A percentile compares a stretch with the other conserved stretches of the same genome.
Conservation (phyloP, 1,140 invertebrate species). For the Andricus grossulariae region DNA sequence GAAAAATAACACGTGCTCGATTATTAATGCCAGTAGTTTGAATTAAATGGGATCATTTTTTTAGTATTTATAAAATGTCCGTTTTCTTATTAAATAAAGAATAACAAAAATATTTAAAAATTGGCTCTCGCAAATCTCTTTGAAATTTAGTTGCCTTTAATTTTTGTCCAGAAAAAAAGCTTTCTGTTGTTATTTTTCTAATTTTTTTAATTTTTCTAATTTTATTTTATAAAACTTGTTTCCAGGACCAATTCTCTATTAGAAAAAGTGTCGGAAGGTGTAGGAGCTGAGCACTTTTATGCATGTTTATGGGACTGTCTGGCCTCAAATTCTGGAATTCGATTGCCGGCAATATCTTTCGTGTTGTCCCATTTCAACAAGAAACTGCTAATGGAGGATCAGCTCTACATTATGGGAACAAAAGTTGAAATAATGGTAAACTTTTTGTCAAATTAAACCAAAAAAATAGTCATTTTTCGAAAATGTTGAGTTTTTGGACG, state of each 20-base stretch:
- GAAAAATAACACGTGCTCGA: too few relatives aligned
- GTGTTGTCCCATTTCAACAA: constrained; percentile 90
- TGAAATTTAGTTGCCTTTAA: too few relatives aligned
- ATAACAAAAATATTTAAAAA: too few relatives aligned
- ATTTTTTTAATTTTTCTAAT: constrained; percentile 10
- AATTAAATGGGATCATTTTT: too few relatives aligned
- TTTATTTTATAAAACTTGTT: constrained; percentile 38
- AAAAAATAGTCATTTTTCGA: too few relatives aligned
- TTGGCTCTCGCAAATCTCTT: too few relatives aligned
- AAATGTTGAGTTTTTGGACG: too few relatives aligned
- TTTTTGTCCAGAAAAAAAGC: not conserved
- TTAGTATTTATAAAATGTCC: too few relatives aligned
- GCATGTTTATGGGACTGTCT: constrained; percentile 93
- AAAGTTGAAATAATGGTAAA: constrained; percentile 89
- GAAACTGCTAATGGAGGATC: constrained; percentile 88
- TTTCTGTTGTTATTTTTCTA: too few relatives aligned
- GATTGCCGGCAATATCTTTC: constrained; percentile 90
- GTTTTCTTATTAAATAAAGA: too few relatives aligned
- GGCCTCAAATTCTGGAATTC: constrained; percentile 87
- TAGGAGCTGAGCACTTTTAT: constrained; percentile 88
- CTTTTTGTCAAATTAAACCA: too few relatives aligned
- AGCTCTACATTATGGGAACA: constrained; percentile 90
- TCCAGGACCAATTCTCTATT: constrained; percentile 85
- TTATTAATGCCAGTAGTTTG: too few relatives aligned
- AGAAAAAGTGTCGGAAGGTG: constrained; percentile 88